Base-by-base conservation (phyloP, 2,113 vertebrate genomes). In the Cottus gobio region DNA sequence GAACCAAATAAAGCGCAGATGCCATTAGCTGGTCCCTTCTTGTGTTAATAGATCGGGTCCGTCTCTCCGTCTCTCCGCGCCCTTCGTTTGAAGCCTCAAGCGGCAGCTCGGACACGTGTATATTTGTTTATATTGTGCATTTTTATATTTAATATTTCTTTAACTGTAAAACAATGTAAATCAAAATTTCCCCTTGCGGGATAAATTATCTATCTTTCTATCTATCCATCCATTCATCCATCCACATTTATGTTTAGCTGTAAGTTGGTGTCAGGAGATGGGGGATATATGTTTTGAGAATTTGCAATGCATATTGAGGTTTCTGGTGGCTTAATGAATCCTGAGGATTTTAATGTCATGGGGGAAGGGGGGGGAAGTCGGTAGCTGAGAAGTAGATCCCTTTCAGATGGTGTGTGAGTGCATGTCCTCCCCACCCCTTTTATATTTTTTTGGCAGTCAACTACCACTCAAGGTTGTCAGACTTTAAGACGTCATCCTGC, bases 31-130 rank as follows among this genome's bases (percentile, higher is more conserved):
- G 83, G 75, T 90, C 91, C 89, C 88, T 84, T 82, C 71, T 83
- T 92, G 89, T 84, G 90, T 89, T 88, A 88, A 86, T 89, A 90
- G 88, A 91, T 89, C 76, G 71, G 68, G n/a, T 66, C 81, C 93
- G 91, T 90, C 70, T 91, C 87, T 78, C 52, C 46, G 56, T 58
- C 72, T 77, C 50, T 54, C 22, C 52, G 20, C 12, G 20, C 83
- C 67, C n/a, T 61, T 13, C 20, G 12, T 90, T 91, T 89, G 77
- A 90, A 89, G 78, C 77, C 87, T 87, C 69, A 77, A 88, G 46
- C 34, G 11, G 31, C 24, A 16, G 75, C 82, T 88, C 85, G 82
- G 75, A 79, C 39, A 39, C 8, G 10, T 37, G 9, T 42, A 42
- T 3, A 42, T 12, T 13, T 42, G 39, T 42, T 42, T 42, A 42